Conservation (phyloP, 2,888 invertebrate genomes). For the Apamea epomidion region DNA sequence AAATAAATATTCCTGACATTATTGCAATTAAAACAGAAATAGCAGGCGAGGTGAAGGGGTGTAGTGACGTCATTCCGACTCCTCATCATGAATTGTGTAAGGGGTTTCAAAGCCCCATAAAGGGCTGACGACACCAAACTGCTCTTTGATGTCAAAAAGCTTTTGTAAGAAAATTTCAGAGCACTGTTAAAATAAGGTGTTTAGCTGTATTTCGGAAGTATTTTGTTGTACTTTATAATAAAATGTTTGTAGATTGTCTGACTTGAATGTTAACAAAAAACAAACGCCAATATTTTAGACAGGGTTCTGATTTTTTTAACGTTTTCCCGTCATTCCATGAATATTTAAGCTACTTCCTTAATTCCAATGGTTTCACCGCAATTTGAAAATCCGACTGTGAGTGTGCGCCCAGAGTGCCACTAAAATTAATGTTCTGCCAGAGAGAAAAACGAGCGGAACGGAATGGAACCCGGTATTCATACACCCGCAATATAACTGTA, state of each 20-base stretch:
- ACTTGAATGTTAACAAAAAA: conserved; percentile 18
- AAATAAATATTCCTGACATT: conserved; percentile 13
- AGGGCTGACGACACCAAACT: conserved; percentile 42
- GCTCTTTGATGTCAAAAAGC: conserved; percentile 54
- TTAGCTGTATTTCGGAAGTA: conserved; percentile 18
- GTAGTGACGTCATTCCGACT: conserved; percentile 32
- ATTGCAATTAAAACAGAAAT: conserved; percentile 32
- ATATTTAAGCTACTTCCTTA: conserved; percentile 77
- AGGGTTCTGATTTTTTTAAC: conserved; percentile 36
- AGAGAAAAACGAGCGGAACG: conserved; percentile 88
- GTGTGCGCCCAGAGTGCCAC: conserved; percentile 83
- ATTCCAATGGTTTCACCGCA: conserved; percentile 83
- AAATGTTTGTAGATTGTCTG: not conserved
- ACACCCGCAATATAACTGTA: conserved; percentile 69
- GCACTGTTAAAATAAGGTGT: conserved; percentile 35
- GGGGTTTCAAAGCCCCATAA: conserved; percentile 45
- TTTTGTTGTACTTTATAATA: conserved; percentile 19
- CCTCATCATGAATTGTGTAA: conserved; percentile 40
- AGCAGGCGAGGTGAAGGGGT: not conserved
- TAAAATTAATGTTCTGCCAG: conserved; percentile 90
- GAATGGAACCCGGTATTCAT: conserved; percentile 73
- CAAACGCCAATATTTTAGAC: conserved; percentile 24
- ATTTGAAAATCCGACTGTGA: conserved; percentile 84
- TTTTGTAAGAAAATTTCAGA: conserved; percentile 45
- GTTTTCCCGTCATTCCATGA: conserved; percentile 65